Evolutionary conservation across 2,797 vertebrate species (phyloP).

Genomic region (Petrocephalus schoutedeni): DNA sequence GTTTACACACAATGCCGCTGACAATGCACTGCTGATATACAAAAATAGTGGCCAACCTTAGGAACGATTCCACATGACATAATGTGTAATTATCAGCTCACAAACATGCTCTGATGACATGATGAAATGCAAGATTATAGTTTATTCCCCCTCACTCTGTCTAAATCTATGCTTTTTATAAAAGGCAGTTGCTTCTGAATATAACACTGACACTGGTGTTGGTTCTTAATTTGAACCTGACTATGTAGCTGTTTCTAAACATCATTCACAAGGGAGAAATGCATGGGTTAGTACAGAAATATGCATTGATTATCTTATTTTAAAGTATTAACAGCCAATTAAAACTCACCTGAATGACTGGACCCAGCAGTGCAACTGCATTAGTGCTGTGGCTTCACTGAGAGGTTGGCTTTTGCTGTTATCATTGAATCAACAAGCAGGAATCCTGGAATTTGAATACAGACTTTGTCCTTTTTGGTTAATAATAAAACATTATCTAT

Average conservation of each 20-base stretch:
- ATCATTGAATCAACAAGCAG: slow-evolving; percentile 22
- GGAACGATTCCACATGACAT: not conserved
- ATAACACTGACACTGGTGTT: not conserved
- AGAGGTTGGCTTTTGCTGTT: not conserved
- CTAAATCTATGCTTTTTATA: not conserved
- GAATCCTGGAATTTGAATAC: not conserved
- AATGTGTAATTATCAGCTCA: not conserved
- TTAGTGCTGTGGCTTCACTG: not conserved
- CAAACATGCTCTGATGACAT: not conserved
- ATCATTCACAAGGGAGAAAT: not conserved
- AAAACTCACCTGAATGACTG: slow-evolving; percentile 18
- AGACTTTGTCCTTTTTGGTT: slow-evolving; percentile 25
- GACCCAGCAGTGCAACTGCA: not conserved
- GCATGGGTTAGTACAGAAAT: not conserved
- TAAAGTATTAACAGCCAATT: not conserved
- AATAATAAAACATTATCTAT: slow-evolving; percentile 12
- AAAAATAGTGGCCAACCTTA: not conserved
- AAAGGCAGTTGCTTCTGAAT: not conserved
- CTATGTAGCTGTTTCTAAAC: not conserved
- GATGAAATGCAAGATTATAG: not conserved
- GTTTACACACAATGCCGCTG: not conserved
- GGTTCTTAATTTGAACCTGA: not conserved
- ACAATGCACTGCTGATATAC: not conserved
- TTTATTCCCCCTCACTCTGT: not conserved
- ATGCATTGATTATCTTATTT: not conserved